These are phyloP conservation scores for Saccostrea echinata DNA, from an alignment of 1,140 invertebrate species.

Conservation along the genomic window DNA sequence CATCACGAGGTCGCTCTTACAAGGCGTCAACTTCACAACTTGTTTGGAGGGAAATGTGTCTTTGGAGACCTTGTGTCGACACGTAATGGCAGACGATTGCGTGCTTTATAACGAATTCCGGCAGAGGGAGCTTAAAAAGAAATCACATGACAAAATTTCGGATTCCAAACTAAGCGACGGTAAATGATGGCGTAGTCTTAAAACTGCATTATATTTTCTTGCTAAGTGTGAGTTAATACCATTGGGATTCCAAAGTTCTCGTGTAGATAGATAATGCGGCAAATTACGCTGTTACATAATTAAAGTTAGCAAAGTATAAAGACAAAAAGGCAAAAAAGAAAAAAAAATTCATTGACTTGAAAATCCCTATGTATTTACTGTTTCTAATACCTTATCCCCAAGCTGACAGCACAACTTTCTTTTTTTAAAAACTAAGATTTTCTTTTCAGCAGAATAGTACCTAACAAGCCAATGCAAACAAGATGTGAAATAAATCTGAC, in stretches of 20 bases:
- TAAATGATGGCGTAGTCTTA: not conserved
- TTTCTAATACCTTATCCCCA: too few species aligned
- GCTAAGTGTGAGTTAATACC: not conserved
- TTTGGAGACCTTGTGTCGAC: constrained; percentile 5
- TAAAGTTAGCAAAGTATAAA: not conserved
- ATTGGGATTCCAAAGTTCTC: not conserved
- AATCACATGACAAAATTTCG: not conserved
- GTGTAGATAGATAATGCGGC: not conserved
- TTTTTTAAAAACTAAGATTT: too few species aligned
- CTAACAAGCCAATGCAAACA: too few species aligned
- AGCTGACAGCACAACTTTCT: too few species aligned
- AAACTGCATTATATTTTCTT: constrained; percentile 7
- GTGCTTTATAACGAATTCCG: constrained; percentile 35
- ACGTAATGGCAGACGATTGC: not conserved
- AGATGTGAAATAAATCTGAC: too few species aligned
- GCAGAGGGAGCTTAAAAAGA: constrained; percentile 20
- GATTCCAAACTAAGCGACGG: not conserved
- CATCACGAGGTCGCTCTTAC: not conserved
- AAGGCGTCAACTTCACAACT: constrained; percentile 27
- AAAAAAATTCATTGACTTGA: not conserved
- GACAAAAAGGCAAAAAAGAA: not conserved
- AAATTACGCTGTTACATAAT: not conserved
- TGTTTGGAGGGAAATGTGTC: constrained; percentile 28
- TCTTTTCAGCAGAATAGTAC: too few species aligned
- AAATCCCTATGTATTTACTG: not conserved